These are phyloP conservation scores for Melieria picta DNA, from an alignment of 2,888 invertebrate genomes.

Conservation along the genomic window DNA sequence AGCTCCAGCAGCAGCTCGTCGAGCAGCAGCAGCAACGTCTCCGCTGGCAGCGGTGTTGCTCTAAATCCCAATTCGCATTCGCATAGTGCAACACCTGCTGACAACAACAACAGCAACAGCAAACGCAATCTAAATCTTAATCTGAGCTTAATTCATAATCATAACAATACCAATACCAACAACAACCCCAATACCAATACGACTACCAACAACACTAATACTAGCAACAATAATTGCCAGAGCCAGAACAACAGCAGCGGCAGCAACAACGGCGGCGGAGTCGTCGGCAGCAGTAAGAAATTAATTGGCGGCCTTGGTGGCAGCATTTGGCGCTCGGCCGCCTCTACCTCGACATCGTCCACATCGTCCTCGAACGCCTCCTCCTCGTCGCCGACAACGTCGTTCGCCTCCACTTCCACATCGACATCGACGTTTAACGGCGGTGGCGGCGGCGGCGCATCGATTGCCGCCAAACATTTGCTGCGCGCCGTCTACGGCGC, in stretches of 20 bases:
- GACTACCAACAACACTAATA: constrained; percentile 18
- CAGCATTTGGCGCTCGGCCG: constrained; percentile 59
- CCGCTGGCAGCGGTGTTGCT: constrained; percentile 36
- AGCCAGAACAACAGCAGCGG: constrained; percentile 14
- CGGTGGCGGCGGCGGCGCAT: constrained; percentile 37
- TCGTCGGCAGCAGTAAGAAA: constrained; percentile 22
- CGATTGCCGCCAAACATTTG: constrained; percentile 28
- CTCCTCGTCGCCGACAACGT: constrained; percentile 49
- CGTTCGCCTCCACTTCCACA: constrained; percentile 46
- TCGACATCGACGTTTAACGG: constrained; percentile 44
- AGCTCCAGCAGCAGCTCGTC: constrained; percentile 50
- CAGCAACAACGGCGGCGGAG: constrained; percentile 10
- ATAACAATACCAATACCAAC: constrained; percentile 43
- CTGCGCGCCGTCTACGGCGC: constrained; percentile 20
- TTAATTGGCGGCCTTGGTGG: constrained; percentile 50
- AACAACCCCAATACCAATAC: constrained; percentile 46
- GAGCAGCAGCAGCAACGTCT: constrained; percentile 42
- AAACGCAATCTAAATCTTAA: constrained; percentile 48
- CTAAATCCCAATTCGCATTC: constrained; percentile 14
- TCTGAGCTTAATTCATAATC: constrained; percentile 50
- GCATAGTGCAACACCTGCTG: constrained; percentile 30
- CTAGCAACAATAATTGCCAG: constrained; percentile 42
- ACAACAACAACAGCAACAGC: constrained; percentile 45
- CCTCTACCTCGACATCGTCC: constrained; percentile 50
- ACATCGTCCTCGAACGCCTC: constrained; percentile 40